phyloP scores from a whole-genome alignment of 2,888 invertebrate species.

The Dromius quadrimaculatus region DNA sequence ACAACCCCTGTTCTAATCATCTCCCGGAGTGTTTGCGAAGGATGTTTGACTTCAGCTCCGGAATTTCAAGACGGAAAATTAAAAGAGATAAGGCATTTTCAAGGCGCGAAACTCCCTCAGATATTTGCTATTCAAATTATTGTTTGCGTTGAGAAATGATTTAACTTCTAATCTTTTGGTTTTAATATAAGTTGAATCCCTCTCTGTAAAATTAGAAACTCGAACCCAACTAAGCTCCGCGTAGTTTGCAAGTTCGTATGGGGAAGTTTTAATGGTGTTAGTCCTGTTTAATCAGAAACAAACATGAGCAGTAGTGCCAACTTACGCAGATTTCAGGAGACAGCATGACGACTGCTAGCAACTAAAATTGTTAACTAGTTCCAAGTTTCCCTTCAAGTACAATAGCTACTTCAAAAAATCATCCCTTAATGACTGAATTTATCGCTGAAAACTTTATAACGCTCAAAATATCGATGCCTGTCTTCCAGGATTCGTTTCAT shows the following conservation, averaged over 20 bases:
- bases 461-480: too few relatives aligned
- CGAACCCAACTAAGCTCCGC: too few relatives aligned
- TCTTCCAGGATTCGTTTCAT: too few relatives aligned
- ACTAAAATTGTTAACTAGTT: too few relatives aligned
- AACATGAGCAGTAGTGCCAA: conserved; percentile 21
- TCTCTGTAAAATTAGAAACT: background rate
- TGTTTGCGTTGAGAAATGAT: background rate
- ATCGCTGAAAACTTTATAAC: too few relatives aligned
- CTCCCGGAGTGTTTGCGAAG: conserved; percentile 29
- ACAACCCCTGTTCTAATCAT: conserved; percentile 34
- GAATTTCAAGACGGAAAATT: conserved; percentile 25
- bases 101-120: background rate
- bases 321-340: too few relatives aligned
- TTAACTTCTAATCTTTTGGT: background rate
- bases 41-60: conserved; percentile 21
- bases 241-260: conserved; percentile 21
- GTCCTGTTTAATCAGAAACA: conserved; percentile 38
- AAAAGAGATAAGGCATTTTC: conserved; percentile 40
- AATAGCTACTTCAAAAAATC: too few relatives aligned
- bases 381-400: too few relatives aligned
- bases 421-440: too few relatives aligned
- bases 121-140: conserved; percentile 19
- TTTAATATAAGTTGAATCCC: background rate
- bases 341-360: too few relatives aligned
- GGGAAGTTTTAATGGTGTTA: conserved; percentile 30